Conservation (phyloP, 2,113 vertebrate genomes). For the Cyprinus carpio region DNA sequence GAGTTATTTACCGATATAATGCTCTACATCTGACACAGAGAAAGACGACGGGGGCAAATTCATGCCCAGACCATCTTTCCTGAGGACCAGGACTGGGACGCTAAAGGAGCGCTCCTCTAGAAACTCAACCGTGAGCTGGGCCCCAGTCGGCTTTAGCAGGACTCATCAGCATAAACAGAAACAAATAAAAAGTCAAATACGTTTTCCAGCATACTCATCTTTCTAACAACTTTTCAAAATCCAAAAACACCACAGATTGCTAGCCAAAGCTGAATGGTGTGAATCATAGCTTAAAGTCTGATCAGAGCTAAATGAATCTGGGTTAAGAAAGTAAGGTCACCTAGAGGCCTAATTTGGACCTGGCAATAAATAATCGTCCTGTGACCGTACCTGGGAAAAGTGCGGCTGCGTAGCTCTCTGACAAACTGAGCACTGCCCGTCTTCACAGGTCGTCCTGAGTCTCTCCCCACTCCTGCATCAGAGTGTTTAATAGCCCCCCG, state of each 20-base stretch:
- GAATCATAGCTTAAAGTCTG: background rate
- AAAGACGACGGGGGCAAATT: constrained; percentile 87
- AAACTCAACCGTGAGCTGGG: constrained; percentile 90
- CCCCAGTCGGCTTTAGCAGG: constrained; percentile 85
- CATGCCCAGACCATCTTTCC: constrained; percentile 91
- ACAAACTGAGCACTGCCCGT: constrained; percentile 88
- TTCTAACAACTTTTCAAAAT: background rate
- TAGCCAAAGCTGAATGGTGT: background rate
- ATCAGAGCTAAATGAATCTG: constrained; percentile 1
- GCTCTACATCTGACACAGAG: constrained; percentile 84
- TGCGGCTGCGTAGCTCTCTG: constrained; percentile 86
- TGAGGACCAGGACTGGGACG: constrained; percentile 87
- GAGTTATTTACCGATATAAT: constrained; percentile 82
- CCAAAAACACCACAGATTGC: background rate
- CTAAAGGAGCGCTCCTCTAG: constrained; percentile 93
- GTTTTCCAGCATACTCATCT: background rate
- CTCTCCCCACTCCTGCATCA: constrained; percentile 67
- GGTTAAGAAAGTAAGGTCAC: background rate
- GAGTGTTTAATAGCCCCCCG: constrained; percentile 79
- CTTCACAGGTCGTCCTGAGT: constrained; percentile 81
- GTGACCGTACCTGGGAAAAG: constrained; percentile 82
- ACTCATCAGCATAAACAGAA: constrained; percentile 83
- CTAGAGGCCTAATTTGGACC: background rate
- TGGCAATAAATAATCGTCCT: background rate
- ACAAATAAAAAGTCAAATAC: background rate